Evolutionary conservation across 2,797 vertebrate genomes (phyloP).

Genomic region (Halcyon chelicuti): DNA sequence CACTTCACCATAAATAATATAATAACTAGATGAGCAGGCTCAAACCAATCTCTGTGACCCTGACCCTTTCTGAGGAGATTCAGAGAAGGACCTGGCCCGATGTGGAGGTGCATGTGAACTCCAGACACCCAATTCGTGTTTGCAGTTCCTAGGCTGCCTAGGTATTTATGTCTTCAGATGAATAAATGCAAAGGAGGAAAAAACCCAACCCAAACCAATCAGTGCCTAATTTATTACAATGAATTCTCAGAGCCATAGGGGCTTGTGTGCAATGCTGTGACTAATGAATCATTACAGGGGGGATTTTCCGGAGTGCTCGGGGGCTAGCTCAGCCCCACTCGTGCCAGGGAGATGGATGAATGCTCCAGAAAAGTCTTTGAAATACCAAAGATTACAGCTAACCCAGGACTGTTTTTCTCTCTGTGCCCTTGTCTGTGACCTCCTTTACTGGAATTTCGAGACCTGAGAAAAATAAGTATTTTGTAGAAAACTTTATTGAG

Average conservation of each 20-base stretch:
- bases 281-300: background rate
- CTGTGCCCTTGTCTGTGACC: background rate
- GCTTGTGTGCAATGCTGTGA: background rate
- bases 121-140: background rate
- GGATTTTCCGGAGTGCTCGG: background rate
- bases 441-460: background rate
- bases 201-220: background rate
- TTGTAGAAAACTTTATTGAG: background rate
- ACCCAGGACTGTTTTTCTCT: background rate
- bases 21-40: background rate
- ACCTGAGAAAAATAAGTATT: background rate
- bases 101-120: background rate
- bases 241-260: background rate
- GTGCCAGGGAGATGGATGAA: background rate
- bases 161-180: background rate
- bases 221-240: background rate
- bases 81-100: fast-evolving
- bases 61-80: too few species aligned
- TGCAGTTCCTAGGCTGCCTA: background rate
- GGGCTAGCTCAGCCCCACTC: background rate
- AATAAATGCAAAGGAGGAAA: background rate
- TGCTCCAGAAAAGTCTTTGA: background rate
- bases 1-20: background rate
- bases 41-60: background rate
- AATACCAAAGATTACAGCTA: background rate